Percentiles rank a stretch among this genome's conserved stretches.
These are phyloP conservation scores for Hydractinia symbiolongicarpus DNA, from an alignment of 30 jellyfish, hydroid and myxozoan genomes.

Conservation along the genomic window DNA sequence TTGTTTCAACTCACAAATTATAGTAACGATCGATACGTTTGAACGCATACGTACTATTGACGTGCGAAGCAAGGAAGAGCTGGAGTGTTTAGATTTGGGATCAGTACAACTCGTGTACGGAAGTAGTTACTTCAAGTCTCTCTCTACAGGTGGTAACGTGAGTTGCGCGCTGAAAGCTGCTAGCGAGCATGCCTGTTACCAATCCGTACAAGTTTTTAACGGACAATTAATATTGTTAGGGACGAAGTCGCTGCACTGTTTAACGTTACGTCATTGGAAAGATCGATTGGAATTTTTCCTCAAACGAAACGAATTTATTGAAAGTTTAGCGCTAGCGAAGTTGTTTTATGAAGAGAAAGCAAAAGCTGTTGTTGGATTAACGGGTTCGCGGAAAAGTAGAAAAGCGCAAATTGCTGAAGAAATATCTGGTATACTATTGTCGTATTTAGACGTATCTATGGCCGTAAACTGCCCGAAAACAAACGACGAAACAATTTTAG, in stretches of 20 bases:
- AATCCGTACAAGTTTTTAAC: conserved; percentile 85
- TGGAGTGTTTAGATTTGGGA: conserved; percentile 92
- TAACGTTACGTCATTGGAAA: conserved; percentile 80
- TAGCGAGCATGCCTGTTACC: conserved; percentile 92
- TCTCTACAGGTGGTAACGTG: conserved; percentile 97
- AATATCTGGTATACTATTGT: conserved; percentile 58
- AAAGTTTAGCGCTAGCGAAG: conserved; percentile 72
- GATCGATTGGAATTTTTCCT: conserved; percentile 90
- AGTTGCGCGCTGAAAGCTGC: conserved; percentile 94
- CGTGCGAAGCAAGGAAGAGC: conserved; percentile 72
- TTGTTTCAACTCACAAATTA: conserved; percentile 86
- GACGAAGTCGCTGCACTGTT: conserved; percentile 85
- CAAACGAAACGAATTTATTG: conserved; percentile 78
- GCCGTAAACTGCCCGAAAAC: conserved; percentile 96
- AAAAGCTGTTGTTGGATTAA: conserved; percentile 87
- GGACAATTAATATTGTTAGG: conserved; percentile 96
- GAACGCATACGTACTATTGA: conserved; percentile 86
- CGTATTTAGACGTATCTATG: conserved; percentile 79
- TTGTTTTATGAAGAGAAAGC: conserved; percentile 83
- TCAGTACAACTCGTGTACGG: conserved; percentile 88
- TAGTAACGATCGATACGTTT: conserved; percentile 67
- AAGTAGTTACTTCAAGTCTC: conserved; percentile 92
- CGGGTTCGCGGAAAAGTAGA: conserved; percentile 56
- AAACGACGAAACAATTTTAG: conserved; percentile 43
- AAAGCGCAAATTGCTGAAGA: conserved; percentile 60